Evolutionary conservation across 2,888 invertebrate species (phyloP).

Genomic region (Nomada fucata): DNA sequence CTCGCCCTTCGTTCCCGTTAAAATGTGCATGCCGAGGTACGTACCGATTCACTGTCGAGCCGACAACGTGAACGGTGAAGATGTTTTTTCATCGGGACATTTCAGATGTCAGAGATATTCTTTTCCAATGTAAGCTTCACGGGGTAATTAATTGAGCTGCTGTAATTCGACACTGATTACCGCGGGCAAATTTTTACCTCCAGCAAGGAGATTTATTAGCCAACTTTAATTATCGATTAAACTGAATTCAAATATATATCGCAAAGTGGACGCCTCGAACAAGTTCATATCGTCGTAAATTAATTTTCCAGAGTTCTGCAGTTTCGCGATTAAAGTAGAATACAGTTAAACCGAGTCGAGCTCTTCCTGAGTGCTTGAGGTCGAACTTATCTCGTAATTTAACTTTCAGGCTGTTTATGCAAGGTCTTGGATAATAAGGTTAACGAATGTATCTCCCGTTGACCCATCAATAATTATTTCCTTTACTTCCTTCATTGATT

Average conservation of each 20-base stretch:
- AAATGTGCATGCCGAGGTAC: conserved; percentile 32
- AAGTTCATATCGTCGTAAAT: neutral
- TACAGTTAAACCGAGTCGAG: neutral
- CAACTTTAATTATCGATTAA: neutral
- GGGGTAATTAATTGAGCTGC: too few relatives aligned
- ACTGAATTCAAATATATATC: neutral
- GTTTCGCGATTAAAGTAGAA: conserved; percentile 5
- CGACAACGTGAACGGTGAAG: neutral
- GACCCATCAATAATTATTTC: neutral
- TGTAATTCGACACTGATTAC: too few relatives aligned
- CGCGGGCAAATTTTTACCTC: too few relatives aligned
- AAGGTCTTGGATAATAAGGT: neutral
- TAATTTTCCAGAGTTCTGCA: neutral
- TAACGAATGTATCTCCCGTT: neutral
- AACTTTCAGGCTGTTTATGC: neutral
- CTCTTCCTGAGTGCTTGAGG: neutral
- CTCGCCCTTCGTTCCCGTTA: conserved; percentile 28
- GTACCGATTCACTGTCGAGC: conserved; percentile 24
- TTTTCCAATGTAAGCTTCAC: too few relatives aligned
- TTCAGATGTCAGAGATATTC: too few relatives aligned
- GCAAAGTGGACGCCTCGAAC: neutral
- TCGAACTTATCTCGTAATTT: conserved; percentile 1
- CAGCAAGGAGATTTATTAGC: too few relatives aligned
- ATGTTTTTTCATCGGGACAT: too few relatives aligned
- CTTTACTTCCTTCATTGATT: too few relatives aligned